Base-by-base conservation (phyloP, 2,888 invertebrate genomes). In the Andrena bucephala region DNA sequence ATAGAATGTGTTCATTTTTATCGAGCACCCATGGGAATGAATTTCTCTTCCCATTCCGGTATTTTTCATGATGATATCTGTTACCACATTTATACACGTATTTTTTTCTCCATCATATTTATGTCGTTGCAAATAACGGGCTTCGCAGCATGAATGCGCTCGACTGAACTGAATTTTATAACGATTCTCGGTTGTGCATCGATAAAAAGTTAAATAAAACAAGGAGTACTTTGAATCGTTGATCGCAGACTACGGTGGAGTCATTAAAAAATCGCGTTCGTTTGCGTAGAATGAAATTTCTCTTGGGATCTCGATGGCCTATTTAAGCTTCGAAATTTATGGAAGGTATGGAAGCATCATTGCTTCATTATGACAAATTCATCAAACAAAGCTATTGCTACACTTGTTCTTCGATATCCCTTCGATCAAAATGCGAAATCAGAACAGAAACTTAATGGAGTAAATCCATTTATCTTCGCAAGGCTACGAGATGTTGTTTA, bases 401-500 rank as follows among this genome's bases (percentile, higher is more conserved):
- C 2, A 8, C 7, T 20, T 16, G 3, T 29, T 4, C n/a, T 50
- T 50, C 10, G n/a, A 16, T 57, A 13, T 8, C n/a, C 10, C 42
- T 59, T 4, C 42, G 24, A 16, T 16, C 20, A 10, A 13, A 24
- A 54, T 24, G 13, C 4, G 24, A 13, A 13, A 31, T n/a, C 7
- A 13, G 13, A 59, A 62, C 13, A 50, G 50, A 8, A 62, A 29
- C 13, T 29, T 13, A 70, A 70, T 66, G 29, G 2, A 20, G 7
- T 5, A 13, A 36, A 20, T 24, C 13, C 13, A 65, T 54, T 65
- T 31, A 71, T 24, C 63, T 70, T 69, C 20, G 69, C 50, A 50
- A 69, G 33, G 10, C 10, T 7, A 6, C n/a, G 29, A 57, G 57
- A 63, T 67, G 66, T 20, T 78, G 67, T 78, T 78, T 72, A 59